phyloP scores from a whole-genome alignment of 2,113 vertebrate genomes.

The Bubo blakistoni region DNA sequence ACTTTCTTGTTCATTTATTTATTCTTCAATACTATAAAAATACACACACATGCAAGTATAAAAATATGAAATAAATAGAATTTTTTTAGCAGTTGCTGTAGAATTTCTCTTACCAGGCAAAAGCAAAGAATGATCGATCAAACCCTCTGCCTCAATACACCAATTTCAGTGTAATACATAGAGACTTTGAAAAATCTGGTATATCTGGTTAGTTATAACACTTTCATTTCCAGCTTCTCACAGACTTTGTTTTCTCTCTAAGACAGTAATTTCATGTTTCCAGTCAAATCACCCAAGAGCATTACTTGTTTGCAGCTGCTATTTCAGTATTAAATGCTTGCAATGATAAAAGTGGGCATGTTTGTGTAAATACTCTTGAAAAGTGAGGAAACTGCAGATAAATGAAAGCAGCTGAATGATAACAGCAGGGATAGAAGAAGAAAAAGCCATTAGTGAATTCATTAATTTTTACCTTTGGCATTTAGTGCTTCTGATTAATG shows the following conservation, averaged over 20 bases:
- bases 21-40: neutral
- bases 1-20: neutral
- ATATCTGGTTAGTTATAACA: neutral
- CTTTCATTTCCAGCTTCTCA: neutral
- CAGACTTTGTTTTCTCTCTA: neutral
- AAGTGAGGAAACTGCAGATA: constrained; percentile 11
- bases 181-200: neutral
- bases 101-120: neutral
- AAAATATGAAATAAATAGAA: neutral
- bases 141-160: neutral
- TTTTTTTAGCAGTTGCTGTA: neutral
- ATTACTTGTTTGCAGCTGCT: neutral
- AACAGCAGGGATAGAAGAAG: constrained; percentile 10
- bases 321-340: neutral
- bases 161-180: neutral
- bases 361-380: constrained; percentile 24
- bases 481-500: constrained; percentile 29
- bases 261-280: neutral
- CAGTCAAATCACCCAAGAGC: neutral
- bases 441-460: constrained; percentile 32
- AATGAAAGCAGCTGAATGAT: neutral
- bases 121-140: neutral
- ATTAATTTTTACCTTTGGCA: constrained; percentile 47
- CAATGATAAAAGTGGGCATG: neutral
- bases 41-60: neutral